Evolutionary conservation across 2,797 vertebrate species (phyloP), one percentile per base, ranked within the genome.

Genomic region (Netta rufina): DNA sequence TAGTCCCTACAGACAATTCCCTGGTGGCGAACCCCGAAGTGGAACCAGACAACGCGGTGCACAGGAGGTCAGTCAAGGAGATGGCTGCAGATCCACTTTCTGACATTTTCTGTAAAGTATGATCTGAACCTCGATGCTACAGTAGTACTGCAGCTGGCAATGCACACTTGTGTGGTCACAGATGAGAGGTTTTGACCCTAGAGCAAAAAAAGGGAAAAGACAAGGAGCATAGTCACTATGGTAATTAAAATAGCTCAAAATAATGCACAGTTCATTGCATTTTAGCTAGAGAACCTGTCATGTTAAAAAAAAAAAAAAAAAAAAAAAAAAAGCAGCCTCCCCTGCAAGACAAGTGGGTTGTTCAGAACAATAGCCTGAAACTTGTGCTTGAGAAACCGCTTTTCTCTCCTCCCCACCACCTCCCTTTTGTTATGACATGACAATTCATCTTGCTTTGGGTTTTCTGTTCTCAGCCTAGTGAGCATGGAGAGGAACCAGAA

Each of bases 41-140:
- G 62, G 89, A 94, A 57, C 58, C 87, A 89, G 72, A 76, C 84
- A 88, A 13, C 8, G 39, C 65, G 5, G 4, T 60, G 36, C 89
- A 91, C 53, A 4, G 85, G 90, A 95, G 94, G 93, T 97, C 96
- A 90, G 81, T 62, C 87, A 53, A 90, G 91, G 87, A 79, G 76
- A 90, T 47, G 57, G 69, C 41, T 89, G 76, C 65, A 84, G 77
- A 90, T 73, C 67, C 73, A 56, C 67, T 88, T 94, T 79, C 85
- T 94, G 84, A 60, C 92, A 28, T 64, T 92, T 84, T 87, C 87
- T 81, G n/a, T 38, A 18, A 87, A 43, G 47, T 32, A 24, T 61
- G 60, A 85, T 65, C 49, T 71, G 74, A 92, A 65, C 61, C 32
- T 22, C 38, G 76, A 95, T 78, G 73, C 5, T 38, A 56, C 71